Percentiles rank a stretch among this genome's conserved stretches.
Evolutionary conservation across 2,888 invertebrate genomes (phyloP).

Genomic region (Volucella zonaria): DNA sequence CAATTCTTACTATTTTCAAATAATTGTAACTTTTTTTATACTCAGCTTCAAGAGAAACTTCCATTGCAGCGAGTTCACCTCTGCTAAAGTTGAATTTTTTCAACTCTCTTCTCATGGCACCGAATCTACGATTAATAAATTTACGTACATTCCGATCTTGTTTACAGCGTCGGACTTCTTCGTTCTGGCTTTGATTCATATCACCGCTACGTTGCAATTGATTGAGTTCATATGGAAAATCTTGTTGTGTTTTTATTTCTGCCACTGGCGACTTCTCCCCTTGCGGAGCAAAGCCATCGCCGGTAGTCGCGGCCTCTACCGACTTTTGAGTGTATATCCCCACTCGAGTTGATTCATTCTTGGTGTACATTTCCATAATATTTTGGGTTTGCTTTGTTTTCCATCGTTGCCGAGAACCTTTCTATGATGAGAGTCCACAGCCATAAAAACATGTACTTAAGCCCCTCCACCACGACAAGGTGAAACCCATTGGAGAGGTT

Average conservation of each 20-base stretch:
- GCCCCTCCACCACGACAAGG: slow-evolving; percentile 61
- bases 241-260: not conserved
- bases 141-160: not conserved
- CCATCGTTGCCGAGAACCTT: not conserved
- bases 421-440: not conserved
- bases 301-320: slow-evolving; percentile 61
- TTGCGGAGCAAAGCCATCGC: slow-evolving; percentile 59
- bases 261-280: slow-evolving; percentile 64
- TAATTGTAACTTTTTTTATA: not conserved
- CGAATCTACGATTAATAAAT: not conserved
- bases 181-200: not conserved
- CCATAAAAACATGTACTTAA: slow-evolving; percentile 39
- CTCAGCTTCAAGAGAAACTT: slow-evolving; percentile 1
- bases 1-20: not conserved
- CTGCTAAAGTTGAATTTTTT: slow-evolving; percentile 5
- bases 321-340: slow-evolving; percentile 67
- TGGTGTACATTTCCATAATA: slow-evolving; percentile 24
- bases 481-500: slow-evolving; percentile 47
- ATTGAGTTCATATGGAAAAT: not conserved
- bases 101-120: slow-evolving; percentile 12
- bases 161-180: not conserved
- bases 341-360: slow-evolving; percentile 46
- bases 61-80: slow-evolving; percentile 4
- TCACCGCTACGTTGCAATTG: not conserved
- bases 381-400: not conserved